These are phyloP conservation scores for Amorpha juglandis DNA, from an alignment of 2,888 invertebrate species.

Conservation along the genomic window DNA sequence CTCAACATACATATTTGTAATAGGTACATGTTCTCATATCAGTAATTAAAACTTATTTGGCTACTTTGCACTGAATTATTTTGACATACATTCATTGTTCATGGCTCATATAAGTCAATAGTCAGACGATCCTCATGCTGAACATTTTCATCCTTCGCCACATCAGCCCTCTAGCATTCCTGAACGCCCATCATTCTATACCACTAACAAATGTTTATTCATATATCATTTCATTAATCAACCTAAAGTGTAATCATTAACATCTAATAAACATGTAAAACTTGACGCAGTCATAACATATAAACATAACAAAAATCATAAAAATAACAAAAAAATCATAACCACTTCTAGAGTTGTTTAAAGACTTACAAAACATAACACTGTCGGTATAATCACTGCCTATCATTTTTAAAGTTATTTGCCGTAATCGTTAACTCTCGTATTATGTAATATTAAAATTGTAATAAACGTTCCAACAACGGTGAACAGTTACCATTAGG, in stretches of 20 bases:
- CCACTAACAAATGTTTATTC: neutral
- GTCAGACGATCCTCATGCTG: slow-evolving; percentile 5
- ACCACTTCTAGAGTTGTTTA: slow-evolving; percentile 41
- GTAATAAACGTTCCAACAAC: slow-evolving; percentile 81
- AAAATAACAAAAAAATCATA: slow-evolving; percentile 38
- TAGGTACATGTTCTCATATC: slow-evolving; percentile 30
- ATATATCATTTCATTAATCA: slow-evolving; percentile 12
- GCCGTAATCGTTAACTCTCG: slow-evolving; percentile 67
- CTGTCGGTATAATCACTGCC: slow-evolving; percentile 74
- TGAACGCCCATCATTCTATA: slow-evolving; percentile 23
- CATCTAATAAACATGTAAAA: slow-evolving; percentile 28
- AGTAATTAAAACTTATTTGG: slow-evolving; percentile 30
- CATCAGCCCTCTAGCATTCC: slow-evolving; percentile 41
- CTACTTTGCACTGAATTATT: slow-evolving; percentile 32
- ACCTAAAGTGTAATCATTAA: slow-evolving; percentile 24
- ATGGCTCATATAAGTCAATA: slow-evolving; percentile 27
- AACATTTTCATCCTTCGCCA: slow-evolving; percentile 27
- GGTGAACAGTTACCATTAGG: slow-evolving; percentile 83
- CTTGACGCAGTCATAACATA: slow-evolving; percentile 34
- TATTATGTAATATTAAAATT: slow-evolving; percentile 76
- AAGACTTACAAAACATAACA: slow-evolving; percentile 59
- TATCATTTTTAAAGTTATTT: slow-evolving; percentile 64
- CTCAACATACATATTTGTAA: slow-evolving; percentile 41
- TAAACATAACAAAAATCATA: slow-evolving; percentile 35
- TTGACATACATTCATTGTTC: slow-evolving; percentile 29